Conservation (phyloP, 1,140 invertebrate genomes). For the Heliothis subflexa region DNA sequence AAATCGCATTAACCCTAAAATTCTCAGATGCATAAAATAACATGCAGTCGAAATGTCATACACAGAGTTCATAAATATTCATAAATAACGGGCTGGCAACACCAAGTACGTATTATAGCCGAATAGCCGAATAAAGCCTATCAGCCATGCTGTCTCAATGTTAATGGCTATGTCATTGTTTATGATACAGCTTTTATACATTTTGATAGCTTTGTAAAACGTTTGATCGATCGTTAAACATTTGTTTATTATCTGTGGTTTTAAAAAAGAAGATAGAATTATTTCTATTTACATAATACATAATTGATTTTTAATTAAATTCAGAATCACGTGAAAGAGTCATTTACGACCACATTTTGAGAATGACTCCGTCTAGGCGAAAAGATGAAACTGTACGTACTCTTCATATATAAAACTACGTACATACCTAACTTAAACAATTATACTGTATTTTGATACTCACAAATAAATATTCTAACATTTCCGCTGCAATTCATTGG, state of each 20-base stretch:
- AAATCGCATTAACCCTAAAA: neutral
- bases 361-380: too few species aligned
- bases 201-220: conserved; percentile 18
- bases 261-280: too few species aligned
- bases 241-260: conserved; percentile 5
- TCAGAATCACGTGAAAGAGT: too few species aligned
- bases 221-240: conserved; percentile 24
- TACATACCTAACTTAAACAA: too few species aligned
- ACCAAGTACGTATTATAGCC: neutral
- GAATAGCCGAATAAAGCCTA: neutral
- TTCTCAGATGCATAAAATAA: neutral
- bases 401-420: too few species aligned
- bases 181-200: conserved; percentile 23
- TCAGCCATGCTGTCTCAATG: neutral
- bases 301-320: too few species aligned
- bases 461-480: too few species aligned
- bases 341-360: too few species aligned
- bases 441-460: too few species aligned
- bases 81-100: neutral
- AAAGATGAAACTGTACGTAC: too few species aligned
- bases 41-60: neutral
- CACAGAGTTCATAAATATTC: conserved; percentile 17
- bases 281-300: too few species aligned
- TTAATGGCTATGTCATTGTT: conserved; percentile 38
- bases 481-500: too few species aligned